Evolutionary conservation across 2,113 vertebrate species (phyloP).

Genomic region (Pangasianodon gigas): DNA sequence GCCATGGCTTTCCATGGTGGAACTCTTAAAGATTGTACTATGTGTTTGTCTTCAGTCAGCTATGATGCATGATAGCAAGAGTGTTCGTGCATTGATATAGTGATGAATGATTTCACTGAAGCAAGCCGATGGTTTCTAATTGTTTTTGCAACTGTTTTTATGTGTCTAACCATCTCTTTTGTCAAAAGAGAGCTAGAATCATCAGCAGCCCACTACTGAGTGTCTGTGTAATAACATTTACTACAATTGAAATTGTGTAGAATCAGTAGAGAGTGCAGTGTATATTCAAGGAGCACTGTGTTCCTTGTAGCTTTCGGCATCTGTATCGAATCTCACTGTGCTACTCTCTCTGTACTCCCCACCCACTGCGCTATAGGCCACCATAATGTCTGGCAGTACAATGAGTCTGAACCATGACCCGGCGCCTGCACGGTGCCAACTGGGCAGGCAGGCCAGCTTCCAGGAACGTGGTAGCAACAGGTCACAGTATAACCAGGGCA

Average conservation of each 20-base stretch:
- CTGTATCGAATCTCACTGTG: neutral
- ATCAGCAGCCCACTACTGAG: slow-evolving; percentile 3
- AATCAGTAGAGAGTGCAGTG: slow-evolving; percentile 16
- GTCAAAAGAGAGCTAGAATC: slow-evolving; percentile 8
- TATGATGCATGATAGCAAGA: slow-evolving; percentile 48
- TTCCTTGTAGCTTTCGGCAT: slow-evolving; percentile 4
- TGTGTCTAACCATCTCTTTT: slow-evolving; percentile 11
- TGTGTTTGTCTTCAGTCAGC: slow-evolving; percentile 35
- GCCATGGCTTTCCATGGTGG: slow-evolving; percentile 48
- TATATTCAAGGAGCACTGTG: slow-evolving; percentile 6
- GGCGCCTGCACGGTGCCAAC: slow-evolving; percentile 79
- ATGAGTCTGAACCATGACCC: slow-evolving; percentile 93
- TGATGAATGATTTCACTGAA: slow-evolving; percentile 31
- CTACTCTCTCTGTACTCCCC: slow-evolving; percentile 25
- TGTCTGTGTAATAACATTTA: neutral
- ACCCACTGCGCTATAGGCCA: slow-evolving; percentile 76
- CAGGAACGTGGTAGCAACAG: slow-evolving; percentile 88
- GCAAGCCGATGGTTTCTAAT: slow-evolving; percentile 8
- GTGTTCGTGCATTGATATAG: slow-evolving; percentile 48
- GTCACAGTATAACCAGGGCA: slow-evolving; percentile 83
- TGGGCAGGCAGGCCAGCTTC: slow-evolving; percentile 96
- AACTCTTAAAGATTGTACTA: slow-evolving; percentile 27
- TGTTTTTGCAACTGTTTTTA: slow-evolving; percentile 15
- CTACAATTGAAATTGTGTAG: slow-evolving; percentile 1
- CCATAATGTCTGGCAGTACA: slow-evolving; percentile 97